Evolutionary conservation across 1,140 invertebrate genomes (phyloP).

Genomic region (Drosophila lini): DNA sequence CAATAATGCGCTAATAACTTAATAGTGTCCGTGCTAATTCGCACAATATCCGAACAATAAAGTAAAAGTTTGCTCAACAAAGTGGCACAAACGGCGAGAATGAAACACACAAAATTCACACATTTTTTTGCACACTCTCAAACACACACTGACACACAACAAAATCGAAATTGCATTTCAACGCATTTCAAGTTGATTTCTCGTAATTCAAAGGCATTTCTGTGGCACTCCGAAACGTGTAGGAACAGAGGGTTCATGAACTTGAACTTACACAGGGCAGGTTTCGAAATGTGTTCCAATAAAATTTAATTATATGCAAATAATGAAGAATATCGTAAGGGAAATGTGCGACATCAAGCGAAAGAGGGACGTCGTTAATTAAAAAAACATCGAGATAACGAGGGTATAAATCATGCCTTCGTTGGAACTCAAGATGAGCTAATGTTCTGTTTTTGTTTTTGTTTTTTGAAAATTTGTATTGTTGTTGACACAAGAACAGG

Average conservation of each 20-base stretch:
- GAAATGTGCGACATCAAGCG: slow-evolving; percentile 3
- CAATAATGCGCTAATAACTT: slow-evolving; percentile 23
- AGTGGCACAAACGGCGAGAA: slow-evolving; percentile 63
- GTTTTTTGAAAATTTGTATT: slow-evolving; percentile 2
- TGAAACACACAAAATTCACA: slow-evolving; percentile 59
- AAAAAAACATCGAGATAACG: slow-evolving; percentile 31
- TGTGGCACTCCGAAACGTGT: slow-evolving; percentile 36
- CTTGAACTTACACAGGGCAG: slow-evolving; percentile 7
- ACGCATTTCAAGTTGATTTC: slow-evolving; percentile 37
- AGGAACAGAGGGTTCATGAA: slow-evolving; percentile 38
- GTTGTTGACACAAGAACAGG: slow-evolving; percentile 12
- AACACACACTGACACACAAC: neutral
- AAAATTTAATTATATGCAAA: slow-evolving; percentile 48
- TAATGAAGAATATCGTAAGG: slow-evolving; percentile 27
- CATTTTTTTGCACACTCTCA: slow-evolving; percentile 59
- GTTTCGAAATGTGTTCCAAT: slow-evolving; percentile 29
- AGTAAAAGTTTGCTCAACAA: slow-evolving; percentile 72
- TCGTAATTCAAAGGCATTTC: slow-evolving; percentile 26
- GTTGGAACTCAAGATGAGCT: slow-evolving; percentile 19
- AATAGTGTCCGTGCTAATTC: slow-evolving; percentile 68
- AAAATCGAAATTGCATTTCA: slow-evolving; percentile 35
- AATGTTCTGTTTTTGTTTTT: slow-evolving; percentile 5
- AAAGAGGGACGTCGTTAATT: slow-evolving; percentile 23
- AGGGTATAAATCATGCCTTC: slow-evolving; percentile 24
- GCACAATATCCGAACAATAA: slow-evolving; percentile 49